Base-by-base conservation (phyloP, 2,797 vertebrate species). In the Discoglossus pictus region DNA sequence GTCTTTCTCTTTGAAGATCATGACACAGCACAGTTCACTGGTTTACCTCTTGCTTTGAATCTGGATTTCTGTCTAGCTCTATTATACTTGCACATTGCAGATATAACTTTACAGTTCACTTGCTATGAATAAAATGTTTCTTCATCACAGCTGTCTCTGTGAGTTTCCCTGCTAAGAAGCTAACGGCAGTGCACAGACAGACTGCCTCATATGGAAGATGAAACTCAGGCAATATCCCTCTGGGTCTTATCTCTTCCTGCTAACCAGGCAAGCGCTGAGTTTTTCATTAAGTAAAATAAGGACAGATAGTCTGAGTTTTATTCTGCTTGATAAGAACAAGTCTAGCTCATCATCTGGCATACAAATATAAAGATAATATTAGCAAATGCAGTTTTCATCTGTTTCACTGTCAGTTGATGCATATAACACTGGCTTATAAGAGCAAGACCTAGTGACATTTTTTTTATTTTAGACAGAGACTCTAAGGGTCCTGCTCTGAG, bases 211-310 rank as follows among this genome's bases (percentile, higher is more conserved):
- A n/a, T 17, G 12, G 46, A 55, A 70, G 67, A 63, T 56, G 23
- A 47, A 62, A 40, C 34, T 36, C 31, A 54, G 62, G 58, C 58
- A 69, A 69, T 69, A 61, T 69, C 66, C 58, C 66, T 69, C 62
- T 53, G 48, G 43, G 65, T 60, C n/a, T 36, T 61, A 62, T 69
- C 50, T 46, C 39, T 61, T 61, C 58, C 38, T 16, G 31, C 40
- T 69, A 61, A 51, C 65, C 38, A 10, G 12, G 17, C 42, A 42
- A 70, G 43, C 36, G 46, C 17, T 11, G 17, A 16, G 40, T n/a
- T 55, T 62, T 69, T 55, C 34, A 62, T 62, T 47, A 62, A 54
- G 34, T 48, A 23, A 62, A 21, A 62, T 59, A 23, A 48, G 42
- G 25, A 62, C 40, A 61, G 59, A 69, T 47, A 61, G 31, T 61